Conservation (phyloP, 2,888 invertebrate species). For the Troides aeacus region DNA sequence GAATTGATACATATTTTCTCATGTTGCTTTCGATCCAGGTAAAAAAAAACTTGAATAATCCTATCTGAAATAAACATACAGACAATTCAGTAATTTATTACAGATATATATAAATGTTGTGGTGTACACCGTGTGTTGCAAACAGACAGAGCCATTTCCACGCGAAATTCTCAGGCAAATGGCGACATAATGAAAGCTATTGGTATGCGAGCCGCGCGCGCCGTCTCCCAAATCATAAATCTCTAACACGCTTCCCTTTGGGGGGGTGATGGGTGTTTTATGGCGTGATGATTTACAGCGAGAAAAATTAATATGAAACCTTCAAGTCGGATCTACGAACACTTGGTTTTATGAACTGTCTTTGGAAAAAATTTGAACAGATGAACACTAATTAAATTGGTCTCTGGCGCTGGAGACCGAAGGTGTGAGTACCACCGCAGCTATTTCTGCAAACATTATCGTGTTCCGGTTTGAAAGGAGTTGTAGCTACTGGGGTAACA, state of each 20-base stretch:
- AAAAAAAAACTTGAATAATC: too few species aligned
- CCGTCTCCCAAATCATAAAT: constrained; percentile 54
- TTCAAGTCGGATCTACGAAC: not conserved
- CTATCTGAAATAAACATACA: not conserved
- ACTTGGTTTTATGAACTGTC: too few species aligned
- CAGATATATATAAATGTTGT: not conserved
- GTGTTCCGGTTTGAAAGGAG: too few species aligned
- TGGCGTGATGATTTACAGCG: constrained; percentile 14
- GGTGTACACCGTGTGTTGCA: constrained; percentile 36
- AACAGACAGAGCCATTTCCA: constrained; percentile 37
- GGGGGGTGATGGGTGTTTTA: constrained; percentile 28
- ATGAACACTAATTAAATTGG: too few species aligned
- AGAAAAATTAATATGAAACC: not conserved
- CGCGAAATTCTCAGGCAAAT: constrained; percentile 51
- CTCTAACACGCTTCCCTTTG: constrained; percentile 42
- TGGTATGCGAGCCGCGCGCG: constrained; percentile 51
- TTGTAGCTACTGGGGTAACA: too few species aligned
- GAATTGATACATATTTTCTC: too few species aligned
- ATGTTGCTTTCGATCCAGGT: too few species aligned
- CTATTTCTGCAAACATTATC: too few species aligned
- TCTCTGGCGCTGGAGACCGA: too few species aligned
- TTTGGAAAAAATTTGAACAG: too few species aligned
- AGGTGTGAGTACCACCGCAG: too few species aligned
- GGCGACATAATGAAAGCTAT: constrained; percentile 46
- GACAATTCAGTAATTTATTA: not conserved